Base-by-base conservation (phyloP, 1,140 invertebrate genomes). In the Uloborus diversus region DNA sequence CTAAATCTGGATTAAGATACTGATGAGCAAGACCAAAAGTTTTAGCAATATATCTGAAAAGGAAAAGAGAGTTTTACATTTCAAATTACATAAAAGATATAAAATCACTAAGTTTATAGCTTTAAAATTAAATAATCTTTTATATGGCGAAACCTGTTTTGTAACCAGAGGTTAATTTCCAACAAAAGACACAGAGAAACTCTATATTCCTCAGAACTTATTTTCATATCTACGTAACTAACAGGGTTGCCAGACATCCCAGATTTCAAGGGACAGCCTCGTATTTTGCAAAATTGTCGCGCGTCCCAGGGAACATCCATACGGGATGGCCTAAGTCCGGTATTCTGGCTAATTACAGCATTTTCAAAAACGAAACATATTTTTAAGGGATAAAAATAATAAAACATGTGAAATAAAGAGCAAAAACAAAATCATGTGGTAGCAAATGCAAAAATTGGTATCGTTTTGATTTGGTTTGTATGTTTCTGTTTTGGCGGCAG, bases 1-100 rank as follows among this genome's bases (percentile, higher is more conserved):
- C 89, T n/a, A 94, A 89, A 88, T 97, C 90, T 33, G 96, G 96
- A 81, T 93, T 87, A n/a, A 92, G 89, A 86, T 93, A 90, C 33
- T 89, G 86, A 27, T 92, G 84, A 4, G 92, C 94, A 80, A 90
- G 87, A 20, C 88, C 86, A 86, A 95, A 98, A 65, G 94, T 94
- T 84, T 92, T 92, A 14, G 87, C 86, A 69, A 97, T 87, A 87
- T 94, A 97, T 83, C 94, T 94, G 85, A 28, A 90, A 88, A 42
- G 4, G 23, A 64, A 69, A 33, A 76, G 25, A 42, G 32, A 3
- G 30, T 7, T 49, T 66, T 3, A 66, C 23, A 42, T 66, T 4
- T 5, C 5, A 1, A 25, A 13, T 25, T 47, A 9, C 17, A 9
- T 47, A 9, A 47, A 47, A 17, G 37, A 17, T 47, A n/a, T n/a